A percentile compares a stretch with the other conserved stretches of the same genome.
phyloP scores from a whole-genome alignment of 2,888 invertebrate genomes.

The Rutpela maculata region DNA sequence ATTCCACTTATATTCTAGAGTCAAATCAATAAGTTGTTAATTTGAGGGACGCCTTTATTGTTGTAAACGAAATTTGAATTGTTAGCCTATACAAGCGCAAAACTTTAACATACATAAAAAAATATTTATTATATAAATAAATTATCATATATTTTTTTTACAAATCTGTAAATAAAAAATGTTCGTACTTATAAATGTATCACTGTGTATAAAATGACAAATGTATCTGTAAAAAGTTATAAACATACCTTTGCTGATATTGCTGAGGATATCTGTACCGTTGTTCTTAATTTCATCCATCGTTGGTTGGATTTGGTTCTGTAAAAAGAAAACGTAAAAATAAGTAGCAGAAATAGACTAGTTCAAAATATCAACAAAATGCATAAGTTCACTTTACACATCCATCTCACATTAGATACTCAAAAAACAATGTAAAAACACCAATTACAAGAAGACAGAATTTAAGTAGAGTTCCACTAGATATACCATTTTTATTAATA shows the following conservation, averaged over 20 bases:
- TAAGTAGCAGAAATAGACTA: slow-evolving; percentile 28
- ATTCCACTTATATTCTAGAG: no score
- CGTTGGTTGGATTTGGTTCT: slow-evolving; percentile 95
- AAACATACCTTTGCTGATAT: slow-evolving; percentile 84
- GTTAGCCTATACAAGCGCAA: no score
- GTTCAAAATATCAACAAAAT: slow-evolving; percentile 44
- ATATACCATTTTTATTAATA: slow-evolving; percentile 35
- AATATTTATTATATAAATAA: no score
- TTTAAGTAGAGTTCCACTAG: slow-evolving; percentile 42
- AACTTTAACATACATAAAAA: no score
- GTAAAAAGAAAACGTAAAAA: slow-evolving; percentile 66
- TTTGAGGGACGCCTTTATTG: no score
- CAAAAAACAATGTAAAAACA: slow-evolving; percentile 46
- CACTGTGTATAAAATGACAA: not conserved
- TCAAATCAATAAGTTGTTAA: no score
- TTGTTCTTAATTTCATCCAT: slow-evolving; percentile 97
- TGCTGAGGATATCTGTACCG: slow-evolving; percentile 93
- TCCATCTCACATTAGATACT: slow-evolving; percentile 45
- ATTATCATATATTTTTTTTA: no score
- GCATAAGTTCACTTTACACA: slow-evolving; percentile 52
- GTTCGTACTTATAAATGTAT: no score
- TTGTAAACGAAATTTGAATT: no score
- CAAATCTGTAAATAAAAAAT: no score
- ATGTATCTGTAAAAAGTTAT: no score
- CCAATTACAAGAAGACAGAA: slow-evolving; percentile 45